phyloP scores from a whole-genome alignment of 2,113 vertebrate genomes.

The Tamias sibiricus region DNA sequence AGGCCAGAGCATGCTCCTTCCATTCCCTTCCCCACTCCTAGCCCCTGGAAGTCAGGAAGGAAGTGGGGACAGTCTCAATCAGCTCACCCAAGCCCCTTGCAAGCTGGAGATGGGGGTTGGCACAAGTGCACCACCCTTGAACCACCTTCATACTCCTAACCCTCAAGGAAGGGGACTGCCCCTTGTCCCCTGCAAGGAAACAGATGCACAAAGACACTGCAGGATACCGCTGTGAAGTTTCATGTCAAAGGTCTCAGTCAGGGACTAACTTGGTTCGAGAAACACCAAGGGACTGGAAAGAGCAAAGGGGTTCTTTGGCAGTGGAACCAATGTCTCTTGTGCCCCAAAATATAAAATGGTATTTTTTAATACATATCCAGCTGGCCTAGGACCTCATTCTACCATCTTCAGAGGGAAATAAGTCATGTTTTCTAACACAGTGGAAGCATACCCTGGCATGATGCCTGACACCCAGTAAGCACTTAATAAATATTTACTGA shows the following conservation, averaged over 20 bases:
- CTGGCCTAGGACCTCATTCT: conserved; percentile 1
- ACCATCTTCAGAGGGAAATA: conserved; percentile 18
- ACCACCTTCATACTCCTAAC: too few species aligned
- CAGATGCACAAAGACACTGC: neutral
- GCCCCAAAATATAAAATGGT: neutral
- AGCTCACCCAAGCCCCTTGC: neutral
- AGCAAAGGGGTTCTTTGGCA: neutral
- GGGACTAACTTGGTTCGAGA: neutral
- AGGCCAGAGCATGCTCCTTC: neutral
- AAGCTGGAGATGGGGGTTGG: neutral
- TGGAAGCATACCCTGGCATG: conserved; percentile 44
- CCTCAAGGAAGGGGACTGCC: neutral
- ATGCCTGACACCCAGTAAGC: conserved; percentile 39
- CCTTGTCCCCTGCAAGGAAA: neutral
- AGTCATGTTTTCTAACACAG: conserved; percentile 53
- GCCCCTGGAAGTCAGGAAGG: neutral
- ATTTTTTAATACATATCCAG: neutral
- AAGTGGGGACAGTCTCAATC: neutral
- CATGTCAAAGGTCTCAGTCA: neutral
- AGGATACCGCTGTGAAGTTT: neutral
- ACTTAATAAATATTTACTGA: conserved; percentile 72
- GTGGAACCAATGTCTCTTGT: neutral
- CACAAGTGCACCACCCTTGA: neutral
- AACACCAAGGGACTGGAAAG: neutral
- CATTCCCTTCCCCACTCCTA: neutral